These are phyloP conservation scores for Ursus arctos DNA, from an alignment of 2,113 vertebrate genomes.

Conservation along the genomic window DNA sequence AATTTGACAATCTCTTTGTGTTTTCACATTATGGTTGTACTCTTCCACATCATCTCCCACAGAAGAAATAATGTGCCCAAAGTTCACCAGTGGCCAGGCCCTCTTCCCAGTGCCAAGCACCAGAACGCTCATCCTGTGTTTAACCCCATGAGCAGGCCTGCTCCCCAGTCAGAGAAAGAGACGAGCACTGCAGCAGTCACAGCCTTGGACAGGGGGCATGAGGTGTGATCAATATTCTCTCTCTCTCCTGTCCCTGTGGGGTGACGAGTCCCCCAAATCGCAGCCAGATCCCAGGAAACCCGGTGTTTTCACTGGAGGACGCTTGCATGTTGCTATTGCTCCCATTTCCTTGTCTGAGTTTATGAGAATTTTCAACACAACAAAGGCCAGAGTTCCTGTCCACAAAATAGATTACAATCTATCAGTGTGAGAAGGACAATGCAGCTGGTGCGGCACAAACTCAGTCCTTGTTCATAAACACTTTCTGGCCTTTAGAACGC, in stretches of 20 bases:
- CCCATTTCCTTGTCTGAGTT: slow-evolving; percentile 57
- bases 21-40: not conserved
- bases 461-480: slow-evolving; percentile 62
- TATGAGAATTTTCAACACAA: slow-evolving; percentile 76
- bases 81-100: not conserved
- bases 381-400: slow-evolving; percentile 77
- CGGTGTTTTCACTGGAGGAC: slow-evolving; percentile 17
- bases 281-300: slow-evolving; percentile 6
- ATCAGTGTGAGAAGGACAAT: slow-evolving; percentile 45
- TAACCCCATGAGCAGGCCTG: rapidly evolving
- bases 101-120: not conserved
- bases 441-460: not conserved
- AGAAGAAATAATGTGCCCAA: not conserved
- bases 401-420: slow-evolving; percentile 71
- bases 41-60: not conserved
- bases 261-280: not conserved
- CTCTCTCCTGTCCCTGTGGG: not conserved
- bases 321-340: not conserved
- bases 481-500: slow-evolving; percentile 6
- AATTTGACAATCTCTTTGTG: not conserved
- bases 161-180: not conserved
- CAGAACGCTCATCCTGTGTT: not conserved
- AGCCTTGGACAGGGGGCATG: not conserved
- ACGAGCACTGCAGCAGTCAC: rapidly evolving
- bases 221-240: not conserved